Evolutionary conservation across 2,113 vertebrate genomes (phyloP).

Genomic region (Microcebus murinus): DNA sequence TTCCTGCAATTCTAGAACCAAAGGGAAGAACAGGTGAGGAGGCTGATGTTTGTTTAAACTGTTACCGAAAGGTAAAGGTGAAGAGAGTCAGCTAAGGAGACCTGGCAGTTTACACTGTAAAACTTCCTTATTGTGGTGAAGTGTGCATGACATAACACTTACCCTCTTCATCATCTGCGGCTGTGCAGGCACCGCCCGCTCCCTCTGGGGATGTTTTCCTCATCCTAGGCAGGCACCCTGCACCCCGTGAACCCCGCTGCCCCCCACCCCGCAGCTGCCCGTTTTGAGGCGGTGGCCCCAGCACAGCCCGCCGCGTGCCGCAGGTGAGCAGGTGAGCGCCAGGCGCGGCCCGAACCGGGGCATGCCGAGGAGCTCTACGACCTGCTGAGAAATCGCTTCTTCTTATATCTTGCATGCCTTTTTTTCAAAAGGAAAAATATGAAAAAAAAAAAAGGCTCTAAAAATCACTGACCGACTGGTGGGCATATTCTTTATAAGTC

Average conservation of each 20-base stretch:
- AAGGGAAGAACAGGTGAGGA: neutral
- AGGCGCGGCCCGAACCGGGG: accelerated
- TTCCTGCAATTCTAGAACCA: neutral
- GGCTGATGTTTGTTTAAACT: neutral
- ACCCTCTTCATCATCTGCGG: accelerated
- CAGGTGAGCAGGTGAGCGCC: neutral
- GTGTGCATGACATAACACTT: accelerated
- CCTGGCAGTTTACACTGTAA: neutral
- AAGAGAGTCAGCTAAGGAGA: too few species aligned
- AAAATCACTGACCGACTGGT: neutral
- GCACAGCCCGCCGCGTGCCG: too few species aligned
- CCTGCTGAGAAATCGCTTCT: neutral
- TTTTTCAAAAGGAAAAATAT: neutral
- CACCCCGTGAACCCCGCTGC: accelerated
- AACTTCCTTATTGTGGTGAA: neutral
- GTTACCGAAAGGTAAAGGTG: neutral
- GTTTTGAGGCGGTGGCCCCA: neutral
- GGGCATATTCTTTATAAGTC: neutral
- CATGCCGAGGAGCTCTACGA: accelerated
- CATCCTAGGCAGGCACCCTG: neutral
- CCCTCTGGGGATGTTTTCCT: accelerated
- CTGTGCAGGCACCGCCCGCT: accelerated
- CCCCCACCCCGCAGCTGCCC: accelerated
- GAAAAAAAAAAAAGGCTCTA: neutral
- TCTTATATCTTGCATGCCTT: neutral